These are phyloP conservation scores for Microcebus ravelobensis DNA, from an alignment of 2,113 vertebrate species.

Conservation along the genomic window DNA sequence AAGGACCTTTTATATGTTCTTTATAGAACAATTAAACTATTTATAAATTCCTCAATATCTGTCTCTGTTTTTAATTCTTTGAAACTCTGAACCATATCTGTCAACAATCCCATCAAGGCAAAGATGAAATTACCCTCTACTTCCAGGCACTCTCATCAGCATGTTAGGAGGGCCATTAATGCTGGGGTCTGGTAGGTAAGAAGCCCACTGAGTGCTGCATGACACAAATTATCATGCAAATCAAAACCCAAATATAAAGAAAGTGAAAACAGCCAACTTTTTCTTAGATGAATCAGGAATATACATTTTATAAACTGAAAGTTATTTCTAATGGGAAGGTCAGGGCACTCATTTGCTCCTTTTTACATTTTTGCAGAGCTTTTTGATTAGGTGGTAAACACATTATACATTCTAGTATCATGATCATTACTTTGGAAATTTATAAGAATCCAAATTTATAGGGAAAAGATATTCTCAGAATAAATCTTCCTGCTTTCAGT, in stretches of 20 bases:
- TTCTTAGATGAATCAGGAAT: neutral
- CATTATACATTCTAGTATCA: neutral
- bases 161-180: neutral
- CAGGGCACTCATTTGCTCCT: neutral
- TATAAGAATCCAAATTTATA: neutral
- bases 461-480: neutral
- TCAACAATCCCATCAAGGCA: neutral
- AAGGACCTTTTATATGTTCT: neutral
- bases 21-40: neutral
- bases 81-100: neutral
- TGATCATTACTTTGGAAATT: neutral
- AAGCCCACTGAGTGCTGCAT: fast-evolving
- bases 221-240: neutral
- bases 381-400: neutral
- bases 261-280: neutral
- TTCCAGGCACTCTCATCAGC: neutral
- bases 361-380: neutral
- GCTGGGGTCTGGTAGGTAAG: neutral
- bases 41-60: neutral
- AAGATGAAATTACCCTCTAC: neutral
- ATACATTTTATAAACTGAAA: neutral
- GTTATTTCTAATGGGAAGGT: neutral
- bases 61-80: neutral
- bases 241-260: neutral
- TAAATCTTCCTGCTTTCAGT: neutral